Evolutionary conservation across 2,888 invertebrate species (phyloP).

Genomic region (Sinhomidia bicolor): DNA sequence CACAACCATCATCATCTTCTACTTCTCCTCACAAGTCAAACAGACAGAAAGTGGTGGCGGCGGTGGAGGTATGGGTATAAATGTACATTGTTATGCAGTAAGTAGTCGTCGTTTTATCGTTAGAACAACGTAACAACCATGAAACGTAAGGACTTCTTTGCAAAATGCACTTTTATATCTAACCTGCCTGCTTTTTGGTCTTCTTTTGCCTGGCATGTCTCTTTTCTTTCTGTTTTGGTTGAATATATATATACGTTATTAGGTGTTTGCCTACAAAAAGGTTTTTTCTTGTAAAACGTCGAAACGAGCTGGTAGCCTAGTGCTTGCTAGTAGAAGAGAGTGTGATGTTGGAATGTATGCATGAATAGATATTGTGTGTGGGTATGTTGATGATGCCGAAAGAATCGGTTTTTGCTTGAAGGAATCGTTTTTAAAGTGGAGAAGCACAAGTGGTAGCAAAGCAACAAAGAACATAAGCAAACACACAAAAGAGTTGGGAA

Average conservation of each 20-base stretch:
- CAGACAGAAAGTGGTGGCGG: not conserved
- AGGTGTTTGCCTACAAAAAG: conserved; percentile 40
- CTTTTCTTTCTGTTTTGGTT: not conserved
- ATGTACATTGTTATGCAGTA: not conserved
- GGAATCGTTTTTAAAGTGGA: conserved; percentile 50
- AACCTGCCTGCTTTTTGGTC: not conserved
- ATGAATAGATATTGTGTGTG: conserved; percentile 49
- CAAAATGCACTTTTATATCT: not conserved
- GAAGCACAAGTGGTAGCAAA: conserved; percentile 24
- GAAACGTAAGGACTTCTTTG: not conserved
- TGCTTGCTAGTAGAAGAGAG: not conserved
- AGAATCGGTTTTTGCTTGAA: conserved; percentile 54
- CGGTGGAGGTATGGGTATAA: not conserved
- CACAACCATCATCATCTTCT: too few species aligned
- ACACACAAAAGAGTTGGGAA: conserved; percentile 1
- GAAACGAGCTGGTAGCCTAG: not conserved
- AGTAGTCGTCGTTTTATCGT: not conserved
- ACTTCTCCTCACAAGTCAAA: conserved; percentile 6
- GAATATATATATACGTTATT: not conserved
- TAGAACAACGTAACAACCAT: not conserved
- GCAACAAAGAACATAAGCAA: conserved; percentile 32
- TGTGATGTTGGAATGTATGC: conserved; percentile 31
- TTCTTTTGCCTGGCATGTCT: too few species aligned
- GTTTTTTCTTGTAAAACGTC: conserved; percentile 22
- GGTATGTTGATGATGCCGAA: conserved; percentile 45